Evolutionary conservation across 2,888 invertebrate genomes (phyloP).

Genomic region (Eudemis profundana): DNA sequence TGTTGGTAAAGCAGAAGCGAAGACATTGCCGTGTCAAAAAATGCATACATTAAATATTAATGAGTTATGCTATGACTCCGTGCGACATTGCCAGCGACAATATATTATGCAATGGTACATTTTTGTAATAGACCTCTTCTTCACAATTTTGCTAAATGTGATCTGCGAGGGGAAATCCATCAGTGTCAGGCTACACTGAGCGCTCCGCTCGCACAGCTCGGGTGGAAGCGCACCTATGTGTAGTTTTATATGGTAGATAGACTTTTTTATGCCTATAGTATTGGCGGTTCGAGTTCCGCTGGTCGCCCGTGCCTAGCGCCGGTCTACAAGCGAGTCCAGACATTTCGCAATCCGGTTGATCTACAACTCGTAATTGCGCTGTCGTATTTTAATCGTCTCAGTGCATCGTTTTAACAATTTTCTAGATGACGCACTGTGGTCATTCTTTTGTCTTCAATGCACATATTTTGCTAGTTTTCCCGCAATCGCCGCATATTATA

Average conservation of each 20-base stretch:
- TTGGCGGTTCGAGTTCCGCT: not conserved
- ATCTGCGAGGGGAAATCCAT: too few species aligned
- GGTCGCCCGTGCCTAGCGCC: conserved; percentile 1
- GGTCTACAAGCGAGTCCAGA: conserved; percentile 12
- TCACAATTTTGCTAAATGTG: too few species aligned
- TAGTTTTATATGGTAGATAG: too few species aligned
- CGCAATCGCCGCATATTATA: not conserved
- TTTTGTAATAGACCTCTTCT: not conserved
- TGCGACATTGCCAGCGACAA: not conserved
- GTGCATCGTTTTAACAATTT: conserved; percentile 10
- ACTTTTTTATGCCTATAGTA: not conserved
- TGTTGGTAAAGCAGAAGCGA: too few species aligned
- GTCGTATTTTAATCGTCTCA: conserved; percentile 34
- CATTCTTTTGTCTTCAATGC: conserved; percentile 13
- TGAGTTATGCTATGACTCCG: not conserved
- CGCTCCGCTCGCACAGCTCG: too few species aligned
- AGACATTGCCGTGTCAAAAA: too few species aligned
- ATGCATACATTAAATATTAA: too few species aligned
- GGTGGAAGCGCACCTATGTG: too few species aligned
- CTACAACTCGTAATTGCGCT: conserved; percentile 21
- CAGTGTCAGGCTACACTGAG: too few species aligned
- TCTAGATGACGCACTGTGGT: conserved; percentile 10
- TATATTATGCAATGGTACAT: not conserved
- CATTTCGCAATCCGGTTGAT: conserved; percentile 36
- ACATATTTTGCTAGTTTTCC: conserved; percentile 1